Conservation (phyloP, 2,113 vertebrate species). For the Bubo scandiacus region DNA sequence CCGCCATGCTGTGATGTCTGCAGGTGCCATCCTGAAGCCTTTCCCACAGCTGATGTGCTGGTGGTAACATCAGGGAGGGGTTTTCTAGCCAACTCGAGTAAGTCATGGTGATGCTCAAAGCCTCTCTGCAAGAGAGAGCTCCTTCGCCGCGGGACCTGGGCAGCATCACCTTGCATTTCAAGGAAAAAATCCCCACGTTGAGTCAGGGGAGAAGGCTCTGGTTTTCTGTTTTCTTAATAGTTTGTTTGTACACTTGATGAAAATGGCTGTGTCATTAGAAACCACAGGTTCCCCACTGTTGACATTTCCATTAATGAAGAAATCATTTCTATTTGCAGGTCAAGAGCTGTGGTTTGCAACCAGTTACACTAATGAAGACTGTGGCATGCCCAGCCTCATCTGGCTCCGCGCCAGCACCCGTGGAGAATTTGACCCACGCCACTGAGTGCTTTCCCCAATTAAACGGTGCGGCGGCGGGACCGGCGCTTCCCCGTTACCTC, state of each 20-base stretch:
- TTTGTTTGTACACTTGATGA: not conserved
- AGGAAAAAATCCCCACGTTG: accelerated
- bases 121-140: not conserved
- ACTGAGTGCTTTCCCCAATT: constrained; percentile 40
- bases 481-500: not conserved
- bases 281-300: constrained; percentile 22
- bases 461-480: not conserved
- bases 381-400: constrained; percentile 47
- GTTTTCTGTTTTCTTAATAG: not conserved
- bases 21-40: not conserved
- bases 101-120: not conserved
- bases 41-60: accelerated
- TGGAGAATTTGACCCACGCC: constrained; percentile 29
- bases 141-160: not conserved
- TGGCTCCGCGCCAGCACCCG: constrained; percentile 1
- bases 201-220: not conserved
- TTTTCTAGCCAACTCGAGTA: accelerated
- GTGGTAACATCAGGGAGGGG: not conserved
- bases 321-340: constrained; percentile 45
- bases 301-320: constrained; percentile 45
- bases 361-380: constrained; percentile 61
- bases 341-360: constrained; percentile 52
- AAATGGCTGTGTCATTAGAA: constrained; percentile 58
- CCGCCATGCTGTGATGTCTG: accelerated
- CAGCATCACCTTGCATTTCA: not conserved